These are phyloP conservation scores for Athripsodes cinereus DNA, from an alignment of 2,888 invertebrate species.

Conservation along the genomic window DNA sequence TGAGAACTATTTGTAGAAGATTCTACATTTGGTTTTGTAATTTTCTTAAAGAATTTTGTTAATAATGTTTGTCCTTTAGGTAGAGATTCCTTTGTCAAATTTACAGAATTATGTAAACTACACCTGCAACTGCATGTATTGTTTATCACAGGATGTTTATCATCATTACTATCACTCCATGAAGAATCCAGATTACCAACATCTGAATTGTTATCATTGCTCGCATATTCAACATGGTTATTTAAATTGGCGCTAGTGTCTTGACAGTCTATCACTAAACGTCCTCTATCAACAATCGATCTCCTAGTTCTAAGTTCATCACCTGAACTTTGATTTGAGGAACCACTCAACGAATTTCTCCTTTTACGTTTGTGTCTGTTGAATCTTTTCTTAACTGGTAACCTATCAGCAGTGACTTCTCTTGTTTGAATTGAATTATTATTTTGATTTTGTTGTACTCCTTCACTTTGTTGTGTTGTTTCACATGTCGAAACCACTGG, in stretches of 20 bases:
- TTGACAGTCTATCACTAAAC: neutral
- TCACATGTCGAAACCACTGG: too few species aligned
- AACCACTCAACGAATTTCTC: neutral
- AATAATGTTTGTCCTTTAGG: constrained; percentile 17
- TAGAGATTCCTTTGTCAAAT: neutral
- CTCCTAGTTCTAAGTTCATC: neutral
- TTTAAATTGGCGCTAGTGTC: neutral
- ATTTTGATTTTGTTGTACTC: neutral
- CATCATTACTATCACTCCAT: too few species aligned
- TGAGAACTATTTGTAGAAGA: neutral
- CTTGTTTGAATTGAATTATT: neutral
- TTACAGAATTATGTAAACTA: neutral
- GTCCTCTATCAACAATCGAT: neutral
- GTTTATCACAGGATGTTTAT: too few species aligned
- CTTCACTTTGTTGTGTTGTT: neutral
- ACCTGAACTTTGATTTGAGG: neutral
- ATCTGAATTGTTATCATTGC: too few species aligned
- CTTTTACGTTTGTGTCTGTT: neutral
- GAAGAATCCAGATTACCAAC: too few species aligned
- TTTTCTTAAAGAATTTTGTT: constrained; percentile 13
- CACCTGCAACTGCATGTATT: neutral
- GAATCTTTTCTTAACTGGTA: neutral
- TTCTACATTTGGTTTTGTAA: neutral
- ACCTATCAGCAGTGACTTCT: neutral
- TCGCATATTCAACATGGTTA: too few species aligned